A percentile compares a stretch with the other conserved stretches of the same genome.
Evolutionary conservation across 92 coral and sea anemone species (phyloP).

Genomic region (Diadumene lineata): DNA sequence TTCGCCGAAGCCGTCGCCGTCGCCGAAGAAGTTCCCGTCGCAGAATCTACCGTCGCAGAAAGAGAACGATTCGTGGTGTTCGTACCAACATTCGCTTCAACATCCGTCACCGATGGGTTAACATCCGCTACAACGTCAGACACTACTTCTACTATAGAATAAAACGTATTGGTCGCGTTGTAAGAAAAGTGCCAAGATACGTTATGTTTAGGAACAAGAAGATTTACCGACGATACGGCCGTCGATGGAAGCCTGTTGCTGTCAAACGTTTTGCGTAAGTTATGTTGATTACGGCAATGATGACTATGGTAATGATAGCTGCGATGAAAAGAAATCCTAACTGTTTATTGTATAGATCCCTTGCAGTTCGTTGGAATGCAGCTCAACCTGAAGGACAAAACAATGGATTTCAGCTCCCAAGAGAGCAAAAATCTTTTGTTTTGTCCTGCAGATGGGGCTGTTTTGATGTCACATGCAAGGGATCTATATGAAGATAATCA

Average conservation of each 20-base stretch:
- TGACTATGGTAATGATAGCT: neutral
- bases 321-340: no score
- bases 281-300: neutral
- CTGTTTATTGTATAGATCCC: no score
- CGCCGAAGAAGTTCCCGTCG: slow-evolving; percentile 1
- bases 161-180: neutral
- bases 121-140: slow-evolving; percentile 4
- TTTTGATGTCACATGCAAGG: no score
- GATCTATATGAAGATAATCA: no score
- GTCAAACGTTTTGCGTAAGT: slow-evolving; percentile 15
- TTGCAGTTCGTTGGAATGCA: neutral
- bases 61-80: slow-evolving; percentile 1
- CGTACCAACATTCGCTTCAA: neutral
- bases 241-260: neutral
- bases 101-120: slow-evolving; percentile 4
- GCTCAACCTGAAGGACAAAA: no score
- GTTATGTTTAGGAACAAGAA: neutral
- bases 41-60: neutral
- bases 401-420: no score
- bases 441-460: no score
- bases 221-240: slow-evolving; percentile 11
- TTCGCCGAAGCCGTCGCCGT: slow-evolving; percentile 9
- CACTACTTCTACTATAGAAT: slow-evolving; percentile 1
- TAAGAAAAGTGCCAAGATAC: slow-evolving; percentile 11
- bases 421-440: no score